Conservation (phyloP, 2,888 invertebrate genomes). For the Metalampra italica region DNA sequence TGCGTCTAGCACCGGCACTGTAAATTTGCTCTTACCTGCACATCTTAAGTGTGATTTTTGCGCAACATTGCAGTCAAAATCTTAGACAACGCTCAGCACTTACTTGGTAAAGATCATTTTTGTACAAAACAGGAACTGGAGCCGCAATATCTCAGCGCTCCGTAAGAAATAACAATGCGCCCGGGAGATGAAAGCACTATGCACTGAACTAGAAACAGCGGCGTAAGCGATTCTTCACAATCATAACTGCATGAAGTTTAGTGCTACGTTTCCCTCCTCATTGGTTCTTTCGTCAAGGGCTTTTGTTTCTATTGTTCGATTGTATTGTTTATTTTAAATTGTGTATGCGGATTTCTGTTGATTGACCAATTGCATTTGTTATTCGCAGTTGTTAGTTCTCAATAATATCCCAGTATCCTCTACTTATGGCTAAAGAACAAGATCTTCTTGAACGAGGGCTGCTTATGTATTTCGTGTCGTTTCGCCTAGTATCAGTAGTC, state of each 20-base stretch:
- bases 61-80: conserved; percentile 27
- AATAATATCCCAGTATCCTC: too few species aligned
- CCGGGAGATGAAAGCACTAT: conserved; percentile 55
- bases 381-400: too few species aligned
- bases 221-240: conserved; percentile 58
- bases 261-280: conserved; percentile 16
- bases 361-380: too few species aligned
- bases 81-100: conserved; percentile 20
- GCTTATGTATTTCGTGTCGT: too few species aligned
- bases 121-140: conserved; percentile 40
- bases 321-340: too few species aligned
- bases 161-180: conserved; percentile 70
- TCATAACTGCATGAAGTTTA: conserved; percentile 39
- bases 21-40: conserved; percentile 26
- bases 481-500: too few species aligned
- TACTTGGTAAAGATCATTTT: conserved; percentile 51
- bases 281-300: neutral
- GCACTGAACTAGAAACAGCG: conserved; percentile 55
- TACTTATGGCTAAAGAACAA: too few species aligned
- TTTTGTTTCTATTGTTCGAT: neutral
- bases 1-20: conserved; percentile 35
- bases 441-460: too few species aligned
- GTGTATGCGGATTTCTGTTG: too few species aligned
- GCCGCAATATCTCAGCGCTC: conserved; percentile 68
- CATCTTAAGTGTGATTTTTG: conserved; percentile 27